A percentile compares a stretch with the other conserved stretches of the same genome.
These are phyloP conservation scores for Clytia hemisphaerica DNA, from an alignment of 30 jellyfish, hydroid and myxozoan species.

Conservation along the genomic window DNA sequence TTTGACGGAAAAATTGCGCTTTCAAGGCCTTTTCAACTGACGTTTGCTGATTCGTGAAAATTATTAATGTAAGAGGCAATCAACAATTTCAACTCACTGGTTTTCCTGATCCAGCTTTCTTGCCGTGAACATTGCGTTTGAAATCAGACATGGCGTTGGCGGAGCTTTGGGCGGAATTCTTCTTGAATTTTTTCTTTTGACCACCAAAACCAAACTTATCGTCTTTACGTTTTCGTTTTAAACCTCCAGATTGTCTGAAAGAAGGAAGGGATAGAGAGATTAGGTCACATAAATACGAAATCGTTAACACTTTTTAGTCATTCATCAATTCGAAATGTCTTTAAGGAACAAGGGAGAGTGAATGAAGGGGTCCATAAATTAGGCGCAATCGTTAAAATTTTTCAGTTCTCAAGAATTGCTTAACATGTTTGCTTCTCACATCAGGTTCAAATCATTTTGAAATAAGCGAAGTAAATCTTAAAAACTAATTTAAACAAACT, in stretches of 20 bases:
- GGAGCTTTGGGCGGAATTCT: constrained; percentile 61
- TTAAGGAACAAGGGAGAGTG: neutral
- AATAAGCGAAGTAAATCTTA: too few relatives aligned
- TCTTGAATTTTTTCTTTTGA: constrained; percentile 53
- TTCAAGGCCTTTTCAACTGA: too few relatives aligned
- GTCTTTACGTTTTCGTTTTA: constrained; percentile 36
- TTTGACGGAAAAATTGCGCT: too few relatives aligned
- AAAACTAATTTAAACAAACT: too few relatives aligned
- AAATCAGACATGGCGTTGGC: constrained; percentile 74
- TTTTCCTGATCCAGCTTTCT: too few relatives aligned
- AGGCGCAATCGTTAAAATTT: neutral
- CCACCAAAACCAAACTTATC: constrained; percentile 92
- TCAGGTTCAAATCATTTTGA: too few relatives aligned
- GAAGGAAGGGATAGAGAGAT: neutral
- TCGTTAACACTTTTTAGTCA: neutral
- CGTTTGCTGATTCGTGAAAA: too few relatives aligned
- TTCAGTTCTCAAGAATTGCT: too few relatives aligned
- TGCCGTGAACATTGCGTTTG: constrained; percentile 66
- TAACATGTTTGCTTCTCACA: too few relatives aligned
- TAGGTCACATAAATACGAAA: neutral
- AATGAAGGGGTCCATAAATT: neutral
- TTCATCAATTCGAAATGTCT: neutral
- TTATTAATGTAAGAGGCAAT: too few relatives aligned
- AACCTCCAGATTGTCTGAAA: constrained; percentile 29
- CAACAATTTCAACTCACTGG: too few relatives aligned